A percentile compares a stretch with the other conserved stretches of the same genome.
Evolutionary conservation across 2,797 vertebrate genomes (phyloP).

Genomic region (Ambastaia sidthimunki): DNA sequence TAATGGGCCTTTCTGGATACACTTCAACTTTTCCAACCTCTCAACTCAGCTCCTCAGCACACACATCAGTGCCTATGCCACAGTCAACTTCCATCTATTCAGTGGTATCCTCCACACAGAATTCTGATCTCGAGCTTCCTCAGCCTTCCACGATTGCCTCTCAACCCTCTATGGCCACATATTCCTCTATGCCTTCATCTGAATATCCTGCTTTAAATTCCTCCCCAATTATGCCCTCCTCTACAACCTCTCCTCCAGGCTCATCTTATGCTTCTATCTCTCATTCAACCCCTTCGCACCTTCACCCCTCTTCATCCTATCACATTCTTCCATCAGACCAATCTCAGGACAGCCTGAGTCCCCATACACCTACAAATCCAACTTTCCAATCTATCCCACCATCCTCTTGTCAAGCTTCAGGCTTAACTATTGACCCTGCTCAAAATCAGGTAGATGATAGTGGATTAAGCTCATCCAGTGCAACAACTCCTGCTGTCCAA

Average conservation of each 20-base stretch:
- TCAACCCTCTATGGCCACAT: conserved; percentile 65
- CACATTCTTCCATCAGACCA: conserved; percentile 58
- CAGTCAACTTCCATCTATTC: conserved; percentile 73
- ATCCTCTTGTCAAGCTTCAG: conserved; percentile 56
- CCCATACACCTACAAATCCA: conserved; percentile 65
- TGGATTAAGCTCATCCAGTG: conserved; percentile 40
- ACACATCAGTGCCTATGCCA: conserved; percentile 71
- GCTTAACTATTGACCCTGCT: conserved; percentile 60
- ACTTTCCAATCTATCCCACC: conserved; percentile 49
- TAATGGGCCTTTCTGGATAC: conserved; percentile 67
- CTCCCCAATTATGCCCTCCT: conserved; percentile 42
- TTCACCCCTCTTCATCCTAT: conserved; percentile 64
- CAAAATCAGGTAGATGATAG: conserved; percentile 55
- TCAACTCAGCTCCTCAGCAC: conserved; percentile 64
- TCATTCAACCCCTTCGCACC: conserved; percentile 66
- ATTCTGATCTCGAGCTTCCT: conserved; percentile 63
- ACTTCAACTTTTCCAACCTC: conserved; percentile 66
- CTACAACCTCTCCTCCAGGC: conserved; percentile 74
- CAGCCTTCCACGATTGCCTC: conserved; percentile 36
- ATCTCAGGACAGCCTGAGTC: conserved; percentile 61
- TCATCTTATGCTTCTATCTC: conserved; percentile 63
- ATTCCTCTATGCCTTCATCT: conserved; percentile 69
- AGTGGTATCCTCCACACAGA: conserved; percentile 70
- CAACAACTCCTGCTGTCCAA: conserved; percentile 52
- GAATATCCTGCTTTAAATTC: conserved; percentile 68